Evolutionary conservation across 2,113 vertebrate species (phyloP).

Genomic region (Antigone vipio): DNA sequence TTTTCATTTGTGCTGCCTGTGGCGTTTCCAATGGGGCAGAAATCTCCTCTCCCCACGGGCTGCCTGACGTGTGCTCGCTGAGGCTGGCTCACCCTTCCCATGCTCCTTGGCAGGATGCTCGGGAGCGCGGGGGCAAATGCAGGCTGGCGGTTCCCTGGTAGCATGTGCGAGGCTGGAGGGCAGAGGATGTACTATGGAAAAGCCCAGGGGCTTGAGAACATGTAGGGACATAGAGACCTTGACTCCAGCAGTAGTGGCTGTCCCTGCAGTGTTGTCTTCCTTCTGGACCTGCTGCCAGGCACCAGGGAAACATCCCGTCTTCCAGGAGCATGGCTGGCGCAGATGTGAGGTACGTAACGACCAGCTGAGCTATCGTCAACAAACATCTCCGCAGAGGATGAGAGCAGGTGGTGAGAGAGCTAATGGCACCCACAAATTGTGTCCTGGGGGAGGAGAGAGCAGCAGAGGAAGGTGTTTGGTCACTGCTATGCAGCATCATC

Average conservation of each 20-base stretch:
- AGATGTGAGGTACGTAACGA: background rate
- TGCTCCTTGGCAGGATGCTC: background rate
- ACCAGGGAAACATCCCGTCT: background rate
- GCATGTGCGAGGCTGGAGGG: no score
- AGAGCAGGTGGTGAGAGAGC: background rate
- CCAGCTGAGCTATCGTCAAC: background rate
- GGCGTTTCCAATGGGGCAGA: background rate
- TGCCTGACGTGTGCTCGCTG: background rate
- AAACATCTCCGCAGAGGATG: background rate
- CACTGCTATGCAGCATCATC: background rate
- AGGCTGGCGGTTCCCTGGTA: background rate
- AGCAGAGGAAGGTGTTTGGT: background rate
- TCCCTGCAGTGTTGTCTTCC: background rate
- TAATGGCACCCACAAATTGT: rapidly evolving
- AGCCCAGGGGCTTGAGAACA: background rate
- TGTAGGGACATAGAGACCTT: background rate
- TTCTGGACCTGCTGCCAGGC: background rate
- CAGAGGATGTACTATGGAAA: background rate
- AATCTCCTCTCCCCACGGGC: background rate
- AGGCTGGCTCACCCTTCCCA: background rate
- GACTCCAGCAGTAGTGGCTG: background rate
- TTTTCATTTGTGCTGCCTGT: background rate
- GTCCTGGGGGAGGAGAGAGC: background rate
- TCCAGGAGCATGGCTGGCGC: rapidly evolving
- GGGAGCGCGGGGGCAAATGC: background rate